These are phyloP conservation scores for Ceyx cyanopectus DNA, from an alignment of 2,113 vertebrate species.

Conservation along the genomic window DNA sequence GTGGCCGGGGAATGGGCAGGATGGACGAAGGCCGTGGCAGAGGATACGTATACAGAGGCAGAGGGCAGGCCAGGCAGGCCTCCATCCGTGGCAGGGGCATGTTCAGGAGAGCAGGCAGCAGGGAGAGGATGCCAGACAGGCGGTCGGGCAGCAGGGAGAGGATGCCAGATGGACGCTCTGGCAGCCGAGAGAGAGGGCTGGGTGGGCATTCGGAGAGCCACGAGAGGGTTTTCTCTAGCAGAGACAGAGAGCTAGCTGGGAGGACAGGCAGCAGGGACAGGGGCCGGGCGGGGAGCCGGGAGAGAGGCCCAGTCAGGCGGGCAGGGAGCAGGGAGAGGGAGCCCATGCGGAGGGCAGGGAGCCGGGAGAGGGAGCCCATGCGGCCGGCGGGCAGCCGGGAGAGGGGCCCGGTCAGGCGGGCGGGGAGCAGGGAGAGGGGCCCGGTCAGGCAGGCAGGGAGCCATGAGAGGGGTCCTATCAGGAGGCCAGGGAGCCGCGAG, in stretches of 20 bases:
- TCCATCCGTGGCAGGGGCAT: slow-evolving; percentile 70
- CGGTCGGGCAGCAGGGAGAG: slow-evolving; percentile 76
- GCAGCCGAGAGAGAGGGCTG: slow-evolving; percentile 64
- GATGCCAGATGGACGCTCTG: slow-evolving; percentile 72
- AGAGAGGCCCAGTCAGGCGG: slow-evolving; percentile 56
- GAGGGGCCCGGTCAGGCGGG: slow-evolving; percentile 17
- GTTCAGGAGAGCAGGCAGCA: slow-evolving; percentile 75
- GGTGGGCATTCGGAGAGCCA: slow-evolving; percentile 68
- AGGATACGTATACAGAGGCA: slow-evolving; percentile 74
- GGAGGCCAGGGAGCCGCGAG: slow-evolving; percentile 73
- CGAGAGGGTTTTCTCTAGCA: slow-evolving; percentile 68
- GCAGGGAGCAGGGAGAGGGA: slow-evolving; percentile 72
- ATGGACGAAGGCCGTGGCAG: slow-evolving; percentile 75
- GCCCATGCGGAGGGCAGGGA: slow-evolving; percentile 42
- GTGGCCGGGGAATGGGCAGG: slow-evolving; percentile 68
- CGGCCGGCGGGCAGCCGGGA: slow-evolving; percentile 64
- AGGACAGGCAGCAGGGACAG: slow-evolving; percentile 51
- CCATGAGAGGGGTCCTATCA: slow-evolving; percentile 70
- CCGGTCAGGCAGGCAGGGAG: slow-evolving; percentile 57
- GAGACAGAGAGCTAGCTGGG: slow-evolving; percentile 50
- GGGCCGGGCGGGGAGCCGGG: slow-evolving; percentile 64
- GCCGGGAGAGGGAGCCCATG: slow-evolving; percentile 71
- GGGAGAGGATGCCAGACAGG: slow-evolving; percentile 73
- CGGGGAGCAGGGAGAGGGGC: slow-evolving; percentile 71
- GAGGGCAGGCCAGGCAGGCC: slow-evolving; percentile 66